Evolutionary conservation across 2,888 invertebrate genomes (phyloP).

Genomic region (Apamea crenata): DNA sequence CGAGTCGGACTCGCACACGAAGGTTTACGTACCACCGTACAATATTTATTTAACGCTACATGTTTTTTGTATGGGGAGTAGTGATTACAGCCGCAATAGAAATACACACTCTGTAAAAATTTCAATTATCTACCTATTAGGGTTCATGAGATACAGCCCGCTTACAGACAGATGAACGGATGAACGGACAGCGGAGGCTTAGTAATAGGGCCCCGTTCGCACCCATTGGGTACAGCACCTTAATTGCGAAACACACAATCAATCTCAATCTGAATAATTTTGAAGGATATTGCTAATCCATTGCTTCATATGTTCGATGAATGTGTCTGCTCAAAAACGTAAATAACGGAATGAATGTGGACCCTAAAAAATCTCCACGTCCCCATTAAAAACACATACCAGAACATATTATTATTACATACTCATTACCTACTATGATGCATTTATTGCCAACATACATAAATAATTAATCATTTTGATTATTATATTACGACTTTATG

Average conservation of each 20-base stretch:
- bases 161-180: no score
- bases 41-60: background rate
- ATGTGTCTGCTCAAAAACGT: no score
- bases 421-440: background rate
- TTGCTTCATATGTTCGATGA: no score
- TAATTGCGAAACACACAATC: no score
- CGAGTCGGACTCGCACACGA: no score
- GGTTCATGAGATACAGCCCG: no score
- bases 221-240: background rate
- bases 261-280: no score
- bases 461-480: slow-evolving; percentile 33
- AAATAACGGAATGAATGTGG: no score
- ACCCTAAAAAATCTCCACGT: background rate
- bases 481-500: background rate
- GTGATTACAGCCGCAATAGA: no score
- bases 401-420: background rate
- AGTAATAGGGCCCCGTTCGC: background rate
- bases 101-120: no score
- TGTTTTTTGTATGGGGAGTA: background rate
- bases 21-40: background rate
- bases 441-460: slow-evolving; percentile 9
- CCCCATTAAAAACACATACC: background rate
- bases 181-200: background rate
- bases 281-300: no score
- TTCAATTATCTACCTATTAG: no score